Evolutionary conservation across 2,888 invertebrate genomes (phyloP).

Genomic region (Hirtodrosophila alboralis): DNA sequence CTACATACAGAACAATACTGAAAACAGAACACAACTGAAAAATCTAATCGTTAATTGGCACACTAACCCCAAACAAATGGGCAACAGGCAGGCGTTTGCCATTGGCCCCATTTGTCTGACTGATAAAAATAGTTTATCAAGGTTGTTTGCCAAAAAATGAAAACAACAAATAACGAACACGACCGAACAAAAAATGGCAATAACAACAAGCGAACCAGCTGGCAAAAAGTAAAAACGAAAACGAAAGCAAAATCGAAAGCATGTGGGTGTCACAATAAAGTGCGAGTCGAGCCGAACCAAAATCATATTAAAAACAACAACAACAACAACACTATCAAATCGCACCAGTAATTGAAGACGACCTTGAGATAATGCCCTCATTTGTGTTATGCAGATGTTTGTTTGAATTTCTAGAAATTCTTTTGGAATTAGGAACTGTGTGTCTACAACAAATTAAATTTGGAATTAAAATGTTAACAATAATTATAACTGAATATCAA

Average conservation of each 20-base stretch:
- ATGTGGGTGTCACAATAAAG: constrained; percentile 47
- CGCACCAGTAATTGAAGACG: constrained; percentile 46
- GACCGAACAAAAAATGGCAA: constrained; percentile 8
- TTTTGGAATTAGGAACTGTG: constrained; percentile 43
- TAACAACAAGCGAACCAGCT: constrained; percentile 5
- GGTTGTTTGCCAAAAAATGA: constrained; percentile 66
- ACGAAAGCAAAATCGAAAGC: constrained; percentile 53
- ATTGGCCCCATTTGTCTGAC: constrained; percentile 72
- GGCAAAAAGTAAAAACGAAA: constrained; percentile 22
- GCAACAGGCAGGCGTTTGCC: constrained; percentile 48
- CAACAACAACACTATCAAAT: not conserved
- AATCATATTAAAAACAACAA: not conserved
- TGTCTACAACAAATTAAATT: constrained; percentile 13
- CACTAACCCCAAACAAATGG: constrained; percentile 73
- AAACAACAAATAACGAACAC: constrained; percentile 15
- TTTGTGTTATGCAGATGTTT: constrained; percentile 53
- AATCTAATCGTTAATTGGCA: constrained; percentile 77
- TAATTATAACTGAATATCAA: constrained; percentile 19
- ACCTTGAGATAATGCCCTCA: constrained; percentile 75
- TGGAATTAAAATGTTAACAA: constrained; percentile 35
- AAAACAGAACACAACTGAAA: constrained; percentile 13
- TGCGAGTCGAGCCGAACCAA: constrained; percentile 21
- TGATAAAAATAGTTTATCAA: constrained; percentile 80
- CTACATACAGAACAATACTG: constrained; percentile 27
- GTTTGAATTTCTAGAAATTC: constrained; percentile 27